Base-by-base conservation (phyloP, 2,113 vertebrate genomes). In the Danio rerio region DNA sequence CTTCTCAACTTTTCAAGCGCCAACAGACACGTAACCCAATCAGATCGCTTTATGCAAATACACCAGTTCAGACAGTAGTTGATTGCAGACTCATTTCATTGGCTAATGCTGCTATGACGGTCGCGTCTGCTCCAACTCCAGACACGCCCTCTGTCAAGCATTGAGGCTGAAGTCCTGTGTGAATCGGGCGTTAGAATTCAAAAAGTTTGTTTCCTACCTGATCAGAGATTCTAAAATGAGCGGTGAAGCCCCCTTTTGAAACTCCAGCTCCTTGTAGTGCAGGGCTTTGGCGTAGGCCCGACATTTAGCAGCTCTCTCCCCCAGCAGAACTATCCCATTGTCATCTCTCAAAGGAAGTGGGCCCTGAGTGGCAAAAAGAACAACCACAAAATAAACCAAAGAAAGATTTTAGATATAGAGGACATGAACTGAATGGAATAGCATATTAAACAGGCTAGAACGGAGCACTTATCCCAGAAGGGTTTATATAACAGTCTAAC, bases 221-320 rank as follows among this genome's bases (percentile, higher is more conserved):
- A 99, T 99, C 5, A 99, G 97, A 58, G 97, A 97, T 88, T 99
- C 98, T 0, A 99, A 92, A 81, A 99, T 99, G 77, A 97, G 96
- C 0, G 98, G 97, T 2, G 94, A 96, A 7, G 97, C 92, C 0
- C 98, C 98, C 74, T 99, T 99, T 88, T 99, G 98, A 89, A 99
- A 99, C 91, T 99, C 98, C 91, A 99, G 94, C 82, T 99, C 98
- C 89, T 99, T 99, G 93, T 99, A 99, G 92, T 99, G 98, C 7
- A 99, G 91, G 1, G 98, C 98, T 74, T 99, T 99, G 88, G 98
- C 98, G 0, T 99, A 99, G 0, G 98, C 98, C 18, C 98, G 95
- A 83, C 98, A 99, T 87, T 99, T 99, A 63, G 98, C 96, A 20
- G 98, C 98, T 88, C 98, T 93, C 86, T 99, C 98, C 0, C 98